Percentiles rank a stretch among this genome's conserved stretches.
These are phyloP conservation scores for Atta texana DNA, from an alignment of 1,140 invertebrate genomes.

Conservation along the genomic window DNA sequence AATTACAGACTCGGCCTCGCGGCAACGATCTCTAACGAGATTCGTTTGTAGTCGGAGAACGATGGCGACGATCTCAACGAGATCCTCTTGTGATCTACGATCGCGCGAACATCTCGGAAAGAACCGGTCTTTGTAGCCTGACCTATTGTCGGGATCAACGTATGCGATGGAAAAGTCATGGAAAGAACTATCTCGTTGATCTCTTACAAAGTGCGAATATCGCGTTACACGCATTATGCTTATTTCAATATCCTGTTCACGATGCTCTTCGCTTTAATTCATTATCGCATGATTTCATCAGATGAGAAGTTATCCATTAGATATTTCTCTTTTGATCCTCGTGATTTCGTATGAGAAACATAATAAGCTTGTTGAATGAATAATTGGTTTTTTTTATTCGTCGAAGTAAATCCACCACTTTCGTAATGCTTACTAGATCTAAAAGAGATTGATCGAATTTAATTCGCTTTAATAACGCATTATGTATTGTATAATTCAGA, in stretches of 20 bases:
- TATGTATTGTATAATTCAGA: background rate
- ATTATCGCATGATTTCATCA: background rate
- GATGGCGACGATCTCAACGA: slow-evolving; percentile 63
- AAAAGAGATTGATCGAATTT: background rate
- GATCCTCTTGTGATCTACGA: slow-evolving; percentile 58
- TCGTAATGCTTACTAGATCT: background rate
- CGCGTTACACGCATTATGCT: slow-evolving; percentile 39
- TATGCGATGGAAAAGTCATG: slow-evolving; percentile 52
- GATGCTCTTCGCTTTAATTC: slow-evolving; percentile 15
- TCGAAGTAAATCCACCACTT: slow-evolving; percentile 1
- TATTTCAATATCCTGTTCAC: background rate
- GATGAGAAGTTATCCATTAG: background rate
- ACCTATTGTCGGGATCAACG: slow-evolving; percentile 52
- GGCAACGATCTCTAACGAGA: slow-evolving; percentile 74
- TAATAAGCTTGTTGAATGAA: slow-evolving; percentile 13
- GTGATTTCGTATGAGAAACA: background rate
- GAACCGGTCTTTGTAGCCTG: slow-evolving; percentile 37
- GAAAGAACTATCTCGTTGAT: slow-evolving; percentile 54
- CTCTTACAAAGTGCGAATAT: slow-evolving; percentile 42
- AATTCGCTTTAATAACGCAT: slow-evolving; percentile 11
- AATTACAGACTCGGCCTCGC: slow-evolving; percentile 67
- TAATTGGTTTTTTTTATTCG: background rate
- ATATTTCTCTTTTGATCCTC: background rate
- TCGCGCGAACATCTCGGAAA: slow-evolving; percentile 42
- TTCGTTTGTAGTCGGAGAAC: slow-evolving; percentile 65